These are phyloP conservation scores for Eolophus roseicapilla DNA, from an alignment of 2,113 vertebrate species.

Conservation along the genomic window DNA sequence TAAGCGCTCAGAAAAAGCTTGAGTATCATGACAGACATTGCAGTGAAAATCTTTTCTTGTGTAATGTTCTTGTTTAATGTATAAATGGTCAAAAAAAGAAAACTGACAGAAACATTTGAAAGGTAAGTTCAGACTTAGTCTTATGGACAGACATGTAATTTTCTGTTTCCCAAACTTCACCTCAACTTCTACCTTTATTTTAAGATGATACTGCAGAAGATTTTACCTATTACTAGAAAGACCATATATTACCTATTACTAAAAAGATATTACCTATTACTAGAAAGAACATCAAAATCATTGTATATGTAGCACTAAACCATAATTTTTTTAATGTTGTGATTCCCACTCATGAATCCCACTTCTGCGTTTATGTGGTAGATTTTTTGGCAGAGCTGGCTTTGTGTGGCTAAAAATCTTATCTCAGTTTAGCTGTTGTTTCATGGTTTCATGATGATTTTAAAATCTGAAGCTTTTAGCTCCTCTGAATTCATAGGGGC, in stretches of 20 bases:
- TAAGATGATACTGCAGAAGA: not conserved
- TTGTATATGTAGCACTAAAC: not conserved
- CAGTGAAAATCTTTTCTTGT: not conserved
- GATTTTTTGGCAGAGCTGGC: not conserved
- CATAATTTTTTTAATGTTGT: not conserved
- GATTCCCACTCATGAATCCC: not conserved
- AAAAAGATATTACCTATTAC: too few relatives aligned
- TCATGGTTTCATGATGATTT: not conserved
- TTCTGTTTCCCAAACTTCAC: not conserved
- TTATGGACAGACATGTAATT: not conserved
- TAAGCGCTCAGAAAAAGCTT: not conserved
- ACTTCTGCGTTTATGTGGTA: not conserved
- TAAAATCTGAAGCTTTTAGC: slow-evolving; percentile 37
- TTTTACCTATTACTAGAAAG: not conserved
- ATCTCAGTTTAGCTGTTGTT: not conserved
- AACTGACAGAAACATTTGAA: not conserved
- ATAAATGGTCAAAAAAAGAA: not conserved
- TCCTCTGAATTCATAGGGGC: slow-evolving; percentile 55
- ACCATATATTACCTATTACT: not conserved
- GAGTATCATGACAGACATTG: not conserved
- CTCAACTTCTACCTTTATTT: not conserved
- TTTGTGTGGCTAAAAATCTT: not conserved
- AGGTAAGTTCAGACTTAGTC: not conserved
- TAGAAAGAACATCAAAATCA: not conserved
- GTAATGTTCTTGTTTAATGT: not conserved